These are phyloP conservation scores for Rhopalosiphum nymphaeae DNA, from an alignment of 2,888 invertebrate species.

Conservation along the genomic window DNA sequence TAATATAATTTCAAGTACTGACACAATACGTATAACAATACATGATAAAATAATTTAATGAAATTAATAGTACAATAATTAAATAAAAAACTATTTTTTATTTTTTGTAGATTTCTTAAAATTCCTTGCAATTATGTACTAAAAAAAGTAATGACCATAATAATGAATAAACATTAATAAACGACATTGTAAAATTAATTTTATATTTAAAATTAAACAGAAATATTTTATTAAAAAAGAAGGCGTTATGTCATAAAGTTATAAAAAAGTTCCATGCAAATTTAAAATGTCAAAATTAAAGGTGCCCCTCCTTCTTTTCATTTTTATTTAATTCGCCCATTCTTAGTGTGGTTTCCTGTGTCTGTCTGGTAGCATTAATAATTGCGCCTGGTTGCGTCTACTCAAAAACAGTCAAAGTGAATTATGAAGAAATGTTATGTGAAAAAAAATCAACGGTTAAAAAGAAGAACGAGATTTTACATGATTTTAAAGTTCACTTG, in stretches of 20 bases:
- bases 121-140: neutral
- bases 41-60: neutral
- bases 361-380: neutral
- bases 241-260: constrained; percentile 28
- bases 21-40: neutral
- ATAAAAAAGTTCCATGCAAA: constrained; percentile 38
- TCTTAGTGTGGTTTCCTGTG: constrained; percentile 14
- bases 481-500: constrained; percentile 41
- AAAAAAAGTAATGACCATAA: neutral
- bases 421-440: neutral
- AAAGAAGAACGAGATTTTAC: neutral
- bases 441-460: neutral
- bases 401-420: constrained; percentile 26
- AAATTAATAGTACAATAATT: neutral
- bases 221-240: constrained; percentile 49
- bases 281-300: constrained; percentile 46
- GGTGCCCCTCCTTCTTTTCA: neutral
- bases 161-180: neutral
- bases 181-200: neutral
- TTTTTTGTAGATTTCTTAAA: neutral
- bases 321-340: constrained; percentile 28
- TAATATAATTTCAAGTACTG: neutral
- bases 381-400: neutral
- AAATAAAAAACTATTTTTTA: neutral
- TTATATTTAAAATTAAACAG: constrained; percentile 32